A percentile compares a stretch with the other conserved stretches of the same genome.
Conservation (phyloP, 2,113 vertebrate genomes). For the Semicossyphus pulcher region DNA sequence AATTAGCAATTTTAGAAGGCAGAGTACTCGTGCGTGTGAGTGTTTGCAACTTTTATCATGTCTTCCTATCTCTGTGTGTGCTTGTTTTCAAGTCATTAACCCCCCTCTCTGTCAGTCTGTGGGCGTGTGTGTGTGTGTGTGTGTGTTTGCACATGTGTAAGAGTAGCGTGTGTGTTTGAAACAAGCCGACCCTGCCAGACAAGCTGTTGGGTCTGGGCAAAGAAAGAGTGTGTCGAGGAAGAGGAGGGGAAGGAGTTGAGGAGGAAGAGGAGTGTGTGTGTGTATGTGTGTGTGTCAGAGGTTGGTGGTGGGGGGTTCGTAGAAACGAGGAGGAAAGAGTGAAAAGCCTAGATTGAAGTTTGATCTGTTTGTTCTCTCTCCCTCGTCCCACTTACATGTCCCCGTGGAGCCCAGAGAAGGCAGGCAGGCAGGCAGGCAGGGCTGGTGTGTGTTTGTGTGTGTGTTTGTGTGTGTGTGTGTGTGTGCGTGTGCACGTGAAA, state of each 20-base stretch:
- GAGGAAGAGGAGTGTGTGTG: slow-evolving; percentile 5
- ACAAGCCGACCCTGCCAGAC: slow-evolving; percentile 43
- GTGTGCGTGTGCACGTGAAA: slow-evolving; percentile 17
- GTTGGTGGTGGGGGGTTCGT: slow-evolving; percentile 3
- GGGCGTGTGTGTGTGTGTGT: not conserved
- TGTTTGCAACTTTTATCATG: not conserved
- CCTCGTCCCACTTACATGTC: slow-evolving; percentile 77
- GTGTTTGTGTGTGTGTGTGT: slow-evolving; percentile 10
- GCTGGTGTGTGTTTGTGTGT: slow-evolving; percentile 11
- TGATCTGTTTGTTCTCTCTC: slow-evolving; percentile 75
- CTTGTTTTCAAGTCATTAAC: not conserved
- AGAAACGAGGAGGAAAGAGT: slow-evolving; percentile 50
- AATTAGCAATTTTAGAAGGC: slow-evolving; percentile 56
- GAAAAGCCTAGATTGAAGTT: slow-evolving; percentile 74
- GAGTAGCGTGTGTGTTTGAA: not conserved
- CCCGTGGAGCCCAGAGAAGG: slow-evolving; percentile 66
- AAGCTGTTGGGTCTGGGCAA: slow-evolving; percentile 45
- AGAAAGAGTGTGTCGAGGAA: slow-evolving; percentile 13
- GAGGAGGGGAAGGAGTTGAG: slow-evolving; percentile 26
- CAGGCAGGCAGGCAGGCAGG: slow-evolving; percentile 51
- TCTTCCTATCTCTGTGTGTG: not conserved
- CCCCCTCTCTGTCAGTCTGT: not conserved
- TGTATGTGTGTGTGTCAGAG: slow-evolving; percentile 2
- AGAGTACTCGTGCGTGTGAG: slow-evolving; percentile 3
- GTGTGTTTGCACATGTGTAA: slow-evolving; percentile 1